Percentiles rank a stretch among this genome's conserved stretches.
These are phyloP conservation scores for Paragorgia papillata DNA, from an alignment of 92 coral and sea anemone species.

Conservation along the genomic window DNA sequence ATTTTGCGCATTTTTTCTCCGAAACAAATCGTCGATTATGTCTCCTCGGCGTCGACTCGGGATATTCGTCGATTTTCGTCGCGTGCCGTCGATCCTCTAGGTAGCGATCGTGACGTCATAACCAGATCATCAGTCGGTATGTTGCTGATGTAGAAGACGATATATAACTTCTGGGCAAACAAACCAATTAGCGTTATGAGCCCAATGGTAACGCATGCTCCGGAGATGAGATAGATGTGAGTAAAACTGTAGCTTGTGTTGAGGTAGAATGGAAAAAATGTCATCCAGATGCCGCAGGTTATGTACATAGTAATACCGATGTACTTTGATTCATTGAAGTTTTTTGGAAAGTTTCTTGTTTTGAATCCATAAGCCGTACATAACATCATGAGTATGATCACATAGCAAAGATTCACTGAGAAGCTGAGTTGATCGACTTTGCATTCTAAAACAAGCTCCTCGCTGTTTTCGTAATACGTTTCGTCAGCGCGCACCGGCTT, in stretches of 20 bases:
- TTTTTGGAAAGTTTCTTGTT: slow-evolving; percentile 29
- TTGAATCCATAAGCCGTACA: slow-evolving; percentile 39
- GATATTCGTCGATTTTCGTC: slow-evolving; percentile 18
- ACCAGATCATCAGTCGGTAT: slow-evolving; percentile 39
- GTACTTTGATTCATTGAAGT: slow-evolving; percentile 37
- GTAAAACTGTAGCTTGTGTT: slow-evolving; percentile 49
- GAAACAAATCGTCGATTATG: too few relatives aligned
- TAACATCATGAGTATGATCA: slow-evolving; percentile 24
- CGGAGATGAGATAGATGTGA: slow-evolving; percentile 52
- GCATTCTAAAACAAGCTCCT: slow-evolving; percentile 32
- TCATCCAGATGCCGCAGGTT: slow-evolving; percentile 25
- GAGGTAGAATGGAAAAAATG: slow-evolving; percentile 29
- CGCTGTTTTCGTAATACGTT: slow-evolving; percentile 46
- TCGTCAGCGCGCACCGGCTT: slow-evolving; percentile 67
- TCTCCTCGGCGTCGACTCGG: slow-evolving; percentile 23
- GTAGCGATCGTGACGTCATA: slow-evolving; percentile 2
- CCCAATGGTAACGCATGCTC: slow-evolving; percentile 63
- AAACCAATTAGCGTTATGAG: slow-evolving; percentile 72
- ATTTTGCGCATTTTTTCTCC: too few relatives aligned
- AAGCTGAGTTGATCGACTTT: slow-evolving; percentile 29
- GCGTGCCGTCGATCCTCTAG: slow-evolving; percentile 1
- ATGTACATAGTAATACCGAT: slow-evolving; percentile 25
- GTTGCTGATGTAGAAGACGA: slow-evolving; percentile 27
- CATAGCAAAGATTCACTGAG: slow-evolving; percentile 34
- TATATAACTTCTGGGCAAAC: slow-evolving; percentile 63